Conservation (phyloP, 2,797 vertebrate species). For the Semotilus atromaculatus region DNA sequence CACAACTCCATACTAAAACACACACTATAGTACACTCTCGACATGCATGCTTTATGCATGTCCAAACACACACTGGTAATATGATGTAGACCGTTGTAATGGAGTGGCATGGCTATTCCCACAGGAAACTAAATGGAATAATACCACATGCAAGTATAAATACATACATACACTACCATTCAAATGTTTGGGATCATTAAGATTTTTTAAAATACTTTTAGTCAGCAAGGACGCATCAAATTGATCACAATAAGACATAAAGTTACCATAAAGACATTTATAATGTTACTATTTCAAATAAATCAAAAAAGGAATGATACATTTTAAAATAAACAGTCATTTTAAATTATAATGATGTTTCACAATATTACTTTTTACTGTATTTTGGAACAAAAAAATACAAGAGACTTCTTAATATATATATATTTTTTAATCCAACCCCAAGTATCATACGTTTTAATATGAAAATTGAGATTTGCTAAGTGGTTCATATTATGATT, state of each 20-base stretch:
- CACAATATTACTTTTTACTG: neutral
- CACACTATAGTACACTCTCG: constrained; percentile 34
- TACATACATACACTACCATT: neutral
- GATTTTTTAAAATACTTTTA: neutral
- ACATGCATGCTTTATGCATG: constrained; percentile 30
- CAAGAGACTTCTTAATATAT: neutral
- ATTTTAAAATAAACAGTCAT: neutral
- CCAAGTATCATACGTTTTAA: neutral
- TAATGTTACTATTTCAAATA: neutral
- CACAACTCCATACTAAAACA: constrained; percentile 42
- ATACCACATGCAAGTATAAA: neutral
- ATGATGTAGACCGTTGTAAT: neutral
- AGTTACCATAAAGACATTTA: neutral
- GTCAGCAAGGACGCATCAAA: neutral
- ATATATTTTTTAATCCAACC: too few relatives aligned
- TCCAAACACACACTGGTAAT: constrained; percentile 16
- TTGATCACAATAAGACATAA: neutral
- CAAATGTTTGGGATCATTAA: neutral
- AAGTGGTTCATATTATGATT: neutral
- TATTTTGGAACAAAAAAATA: neutral
- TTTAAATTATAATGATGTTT: neutral
- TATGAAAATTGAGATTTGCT: neutral
- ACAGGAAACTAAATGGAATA: neutral
- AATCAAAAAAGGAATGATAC: neutral
- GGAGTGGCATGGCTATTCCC: constrained; percentile 16